These are phyloP conservation scores for Hydropotes inermis DNA, from an alignment of 2,113 vertebrate species.

Conservation along the genomic window DNA sequence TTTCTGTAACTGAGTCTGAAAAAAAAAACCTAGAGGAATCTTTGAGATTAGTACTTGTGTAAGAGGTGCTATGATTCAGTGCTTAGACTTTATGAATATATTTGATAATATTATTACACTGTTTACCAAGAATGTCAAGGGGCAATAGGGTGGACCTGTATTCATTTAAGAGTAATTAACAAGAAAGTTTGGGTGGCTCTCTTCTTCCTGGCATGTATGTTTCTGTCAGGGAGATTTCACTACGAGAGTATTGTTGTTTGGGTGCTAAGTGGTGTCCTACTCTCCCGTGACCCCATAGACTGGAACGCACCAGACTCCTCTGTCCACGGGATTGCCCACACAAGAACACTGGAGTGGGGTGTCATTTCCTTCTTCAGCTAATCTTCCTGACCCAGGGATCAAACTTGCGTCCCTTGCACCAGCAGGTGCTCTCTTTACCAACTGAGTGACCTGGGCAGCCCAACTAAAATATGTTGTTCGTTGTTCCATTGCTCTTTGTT, in stretches of 20 bases:
- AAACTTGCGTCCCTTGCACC: accelerated
- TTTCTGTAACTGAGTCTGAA: not conserved
- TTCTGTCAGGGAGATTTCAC: constrained; percentile 42
- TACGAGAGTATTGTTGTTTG: not conserved
- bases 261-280: not conserved
- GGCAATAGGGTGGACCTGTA: not conserved
- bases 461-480: not conserved
- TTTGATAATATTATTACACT: not conserved
- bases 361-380: not conserved
- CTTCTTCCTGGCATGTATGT: constrained; percentile 8
- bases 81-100: not conserved
- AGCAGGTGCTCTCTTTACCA: not conserved
- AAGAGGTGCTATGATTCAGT: not conserved
- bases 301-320: not conserved
- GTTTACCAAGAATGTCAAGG: not conserved
- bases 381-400: not conserved
- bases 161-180: constrained; percentile 53
- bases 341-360: not conserved
- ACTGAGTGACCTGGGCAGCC: not conserved
- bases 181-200: not conserved
- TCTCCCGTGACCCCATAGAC: accelerated
- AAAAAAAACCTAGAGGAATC: not conserved
- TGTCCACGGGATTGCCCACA: not conserved
- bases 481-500: not conserved
- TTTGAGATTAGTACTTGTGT: not conserved